Base-by-base conservation (phyloP, 2,888 invertebrate genomes). In the Hoplodrina blanda region DNA sequence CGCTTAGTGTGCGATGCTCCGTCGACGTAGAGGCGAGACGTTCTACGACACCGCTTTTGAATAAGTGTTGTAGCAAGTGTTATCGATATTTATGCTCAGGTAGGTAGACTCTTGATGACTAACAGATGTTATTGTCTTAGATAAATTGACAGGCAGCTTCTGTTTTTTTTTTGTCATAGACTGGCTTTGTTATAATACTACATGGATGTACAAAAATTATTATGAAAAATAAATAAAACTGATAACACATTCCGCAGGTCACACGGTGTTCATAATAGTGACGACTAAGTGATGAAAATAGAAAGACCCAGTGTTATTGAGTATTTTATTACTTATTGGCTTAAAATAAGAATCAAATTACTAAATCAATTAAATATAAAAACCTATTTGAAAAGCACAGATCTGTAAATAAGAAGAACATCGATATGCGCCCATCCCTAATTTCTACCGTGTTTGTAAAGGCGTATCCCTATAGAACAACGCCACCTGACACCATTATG, bases 401-500 rank as follows among this genome's bases (percentile, higher is more conserved):
- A 41, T 37, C 8, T 37, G 37, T 55, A 62, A 6, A 17, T 17
- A 17, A 41, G 8, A 41, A 49, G 30, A 57, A 25, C 57, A 61
- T 80, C 77, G 80, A 76, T 54, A 73, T 0, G 20, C 87, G 85
- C 88, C 82, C 65, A 56, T 62, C 80, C 44, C 80, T 78, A 83
- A 85, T 83, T 80, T 80, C 17, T 33, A 30, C 37, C 53, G 66
- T 81, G 81, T 85, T 87, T 86, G 88, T 88, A 88, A 86, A 90
- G 80, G 73, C 77, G 75, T 76, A 80, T 82, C 82, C 85, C 89
- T 86, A 84, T 85, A 89, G 88, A 91, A 92, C 91, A 93, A 92
- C 91, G 90, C 89, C 95, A 96, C 95, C 95, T 95, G 95, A 94
- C 93, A 93, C 94, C 95, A 94, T 96, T 94, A 94, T 89, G 92